Conservation (phyloP, 2,888 invertebrate species). For the Drosophila stalkeri region DNA sequence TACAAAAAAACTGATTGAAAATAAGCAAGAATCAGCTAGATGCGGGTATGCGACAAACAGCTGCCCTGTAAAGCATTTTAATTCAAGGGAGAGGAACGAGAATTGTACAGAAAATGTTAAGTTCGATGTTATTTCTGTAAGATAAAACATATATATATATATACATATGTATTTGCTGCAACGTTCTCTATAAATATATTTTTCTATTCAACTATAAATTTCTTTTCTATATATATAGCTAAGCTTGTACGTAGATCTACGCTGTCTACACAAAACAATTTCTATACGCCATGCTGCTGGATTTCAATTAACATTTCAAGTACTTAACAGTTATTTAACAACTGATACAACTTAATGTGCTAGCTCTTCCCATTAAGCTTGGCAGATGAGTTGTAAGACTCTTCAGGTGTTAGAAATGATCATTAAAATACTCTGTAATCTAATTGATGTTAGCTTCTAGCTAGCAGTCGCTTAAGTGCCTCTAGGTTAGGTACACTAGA, state of each 20-base stretch:
- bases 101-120: no score
- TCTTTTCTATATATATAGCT: neutral
- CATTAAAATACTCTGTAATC: neutral
- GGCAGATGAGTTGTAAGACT: neutral
- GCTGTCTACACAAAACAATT: neutral
- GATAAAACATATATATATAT: no score
- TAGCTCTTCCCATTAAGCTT: neutral
- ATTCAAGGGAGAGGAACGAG: neutral
- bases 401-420: neutral
- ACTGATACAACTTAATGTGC: neutral
- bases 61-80: conserved; percentile 22
- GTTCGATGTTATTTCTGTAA: neutral
- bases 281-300: neutral
- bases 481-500: no score
- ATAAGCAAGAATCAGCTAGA: conserved; percentile 10
- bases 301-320: neutral
- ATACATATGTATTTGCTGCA: no score
- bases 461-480: neutral
- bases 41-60: neutral
- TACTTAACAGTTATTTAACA: neutral
- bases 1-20: conserved; percentile 39
- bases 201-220: neutral
- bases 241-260: neutral
- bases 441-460: neutral
- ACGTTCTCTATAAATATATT: neutral